phyloP scores from a whole-genome alignment of 2,888 invertebrate genomes.

The Hedya salicella region DNA sequence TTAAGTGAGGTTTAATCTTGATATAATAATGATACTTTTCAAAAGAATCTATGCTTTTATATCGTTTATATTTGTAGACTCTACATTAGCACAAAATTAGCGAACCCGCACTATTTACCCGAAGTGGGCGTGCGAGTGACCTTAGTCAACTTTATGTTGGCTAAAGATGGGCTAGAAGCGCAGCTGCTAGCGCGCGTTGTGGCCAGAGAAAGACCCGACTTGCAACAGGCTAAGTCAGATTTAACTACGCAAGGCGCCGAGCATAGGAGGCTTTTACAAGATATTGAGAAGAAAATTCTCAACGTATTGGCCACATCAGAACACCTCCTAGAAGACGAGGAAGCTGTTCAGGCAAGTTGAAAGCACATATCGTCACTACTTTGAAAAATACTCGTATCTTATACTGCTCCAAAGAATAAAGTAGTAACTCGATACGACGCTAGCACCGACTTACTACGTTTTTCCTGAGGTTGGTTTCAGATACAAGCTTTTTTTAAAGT shows the following conservation, averaged over 20 bases:
- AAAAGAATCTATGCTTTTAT: neutral
- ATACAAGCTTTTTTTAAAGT: too few species aligned
- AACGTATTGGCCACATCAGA: constrained; percentile 82
- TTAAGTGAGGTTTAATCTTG: constrained; percentile 84
- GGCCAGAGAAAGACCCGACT: constrained; percentile 95
- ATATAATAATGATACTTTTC: neutral
- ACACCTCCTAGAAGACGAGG: constrained; percentile 93
- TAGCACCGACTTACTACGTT: too few species aligned
- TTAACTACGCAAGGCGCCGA: constrained; percentile 95
- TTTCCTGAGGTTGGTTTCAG: too few species aligned
- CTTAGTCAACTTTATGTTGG: constrained; percentile 96
- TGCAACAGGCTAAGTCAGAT: constrained; percentile 95
- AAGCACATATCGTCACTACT: too few species aligned
- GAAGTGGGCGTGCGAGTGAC: constrained; percentile 97
- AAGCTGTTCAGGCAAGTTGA: constrained; percentile 88
- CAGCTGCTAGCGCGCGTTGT: constrained; percentile 96
- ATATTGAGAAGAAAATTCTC: constrained; percentile 96
- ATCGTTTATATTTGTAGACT: constrained; percentile 82
- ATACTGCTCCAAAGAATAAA: too few species aligned
- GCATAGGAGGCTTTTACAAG: constrained; percentile 91
- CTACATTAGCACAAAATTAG: constrained; percentile 96
- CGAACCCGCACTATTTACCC: constrained; percentile 97
- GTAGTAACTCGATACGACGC: too few species aligned
- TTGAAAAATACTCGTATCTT: too few species aligned
- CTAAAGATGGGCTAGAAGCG: constrained; percentile 94